A percentile compares a stretch with the other conserved stretches of the same genome.
These are phyloP conservation scores for Microchirus variegatus DNA, from an alignment of 2,797 vertebrate species.

Conservation along the genomic window DNA sequence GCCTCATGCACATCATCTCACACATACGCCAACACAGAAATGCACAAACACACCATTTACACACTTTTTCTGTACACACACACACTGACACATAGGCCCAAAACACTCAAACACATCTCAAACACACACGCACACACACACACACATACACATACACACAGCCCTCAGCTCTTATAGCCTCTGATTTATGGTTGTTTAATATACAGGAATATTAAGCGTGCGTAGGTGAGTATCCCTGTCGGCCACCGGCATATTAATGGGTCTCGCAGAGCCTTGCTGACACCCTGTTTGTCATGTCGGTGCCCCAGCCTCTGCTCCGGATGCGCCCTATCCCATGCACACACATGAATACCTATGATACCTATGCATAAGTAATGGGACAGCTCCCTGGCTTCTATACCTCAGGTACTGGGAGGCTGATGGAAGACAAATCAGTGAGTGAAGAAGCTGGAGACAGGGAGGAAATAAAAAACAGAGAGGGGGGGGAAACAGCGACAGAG, in stretches of 20 bases:
- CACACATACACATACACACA: constrained; percentile 18
- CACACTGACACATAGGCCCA: constrained; percentile 8
- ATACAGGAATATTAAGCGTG: constrained; percentile 85
- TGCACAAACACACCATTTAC: constrained; percentile 34
- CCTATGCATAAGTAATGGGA: constrained; percentile 87
- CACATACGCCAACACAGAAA: constrained; percentile 44
- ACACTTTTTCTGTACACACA: constrained; percentile 19
- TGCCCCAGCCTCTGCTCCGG: constrained; percentile 72
- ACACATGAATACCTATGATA: constrained; percentile 88
- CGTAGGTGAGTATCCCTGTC: constrained; percentile 81
- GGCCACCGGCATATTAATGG: constrained; percentile 80
- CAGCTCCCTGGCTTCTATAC: constrained; percentile 59
- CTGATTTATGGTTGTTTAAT: constrained; percentile 88
- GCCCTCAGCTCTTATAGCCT: constrained; percentile 68
- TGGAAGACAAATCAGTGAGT: constrained; percentile 70
- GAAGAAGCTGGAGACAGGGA: constrained; percentile 60
- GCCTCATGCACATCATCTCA: constrained; percentile 1
- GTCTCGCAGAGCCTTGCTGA: constrained; percentile 78
- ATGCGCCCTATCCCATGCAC: constrained; percentile 74
- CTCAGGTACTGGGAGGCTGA: constrained; percentile 60
- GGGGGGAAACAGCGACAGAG: constrained; percentile 12
- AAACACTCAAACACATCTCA: constrained; percentile 10
- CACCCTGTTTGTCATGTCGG: constrained; percentile 85
- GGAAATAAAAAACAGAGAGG: constrained; percentile 56
- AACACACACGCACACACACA: constrained; percentile 7